These are phyloP conservation scores for Formica aserva DNA, from an alignment of 2,888 invertebrate species.

Conservation along the genomic window DNA sequence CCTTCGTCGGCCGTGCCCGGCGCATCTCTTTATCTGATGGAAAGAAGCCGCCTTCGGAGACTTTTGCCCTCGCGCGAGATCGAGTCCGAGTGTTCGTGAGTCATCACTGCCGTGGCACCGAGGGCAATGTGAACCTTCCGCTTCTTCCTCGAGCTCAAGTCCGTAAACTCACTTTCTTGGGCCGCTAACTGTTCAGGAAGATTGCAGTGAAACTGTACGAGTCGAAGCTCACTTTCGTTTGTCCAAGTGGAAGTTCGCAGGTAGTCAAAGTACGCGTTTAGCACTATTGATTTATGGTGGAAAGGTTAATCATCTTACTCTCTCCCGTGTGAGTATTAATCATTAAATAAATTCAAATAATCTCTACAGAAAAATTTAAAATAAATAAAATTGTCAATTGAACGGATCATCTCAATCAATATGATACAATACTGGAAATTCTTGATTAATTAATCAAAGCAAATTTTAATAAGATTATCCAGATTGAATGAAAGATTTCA, in stretches of 20 bases:
- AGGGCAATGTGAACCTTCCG: constrained; percentile 53
- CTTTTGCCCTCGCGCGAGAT: constrained; percentile 66
- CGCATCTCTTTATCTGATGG: constrained; percentile 80
- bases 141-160: constrained; percentile 11
- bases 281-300: constrained; percentile 16
- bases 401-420: neutral
- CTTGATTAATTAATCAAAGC: neutral
- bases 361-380: neutral
- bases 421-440: neutral
- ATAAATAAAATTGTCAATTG: neutral
- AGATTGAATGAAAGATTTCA: neutral
- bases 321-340: neutral
- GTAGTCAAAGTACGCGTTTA: constrained; percentile 13
- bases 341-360: neutral
- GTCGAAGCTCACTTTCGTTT: constrained; percentile 47
- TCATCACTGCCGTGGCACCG: constrained; percentile 56
- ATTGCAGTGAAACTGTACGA: constrained; percentile 56
- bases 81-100: constrained; percentile 58
- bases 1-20: constrained; percentile 78
- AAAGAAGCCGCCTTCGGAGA: constrained; percentile 77
- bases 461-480: neutral
- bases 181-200: constrained; percentile 58
- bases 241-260: constrained; percentile 25
- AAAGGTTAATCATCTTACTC: neutral
- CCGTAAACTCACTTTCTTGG: constrained; percentile 68